Evolutionary conservation across 2,888 invertebrate species (phyloP).

Genomic region (Melieria crassipennis): DNA sequence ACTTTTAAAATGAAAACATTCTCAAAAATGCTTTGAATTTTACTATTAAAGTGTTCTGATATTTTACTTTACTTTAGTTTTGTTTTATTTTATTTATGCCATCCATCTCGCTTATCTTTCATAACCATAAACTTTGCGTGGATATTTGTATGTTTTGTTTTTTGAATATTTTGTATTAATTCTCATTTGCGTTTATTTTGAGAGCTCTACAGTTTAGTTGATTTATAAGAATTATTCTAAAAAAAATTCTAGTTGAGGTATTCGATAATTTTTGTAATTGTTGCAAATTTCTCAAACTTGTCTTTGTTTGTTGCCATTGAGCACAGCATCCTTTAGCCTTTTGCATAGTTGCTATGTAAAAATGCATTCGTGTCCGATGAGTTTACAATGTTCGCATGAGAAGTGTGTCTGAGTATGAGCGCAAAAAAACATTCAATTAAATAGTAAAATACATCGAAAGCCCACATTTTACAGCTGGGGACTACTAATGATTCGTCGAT

Average conservation of each 20-base stretch:
- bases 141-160: conserved; percentile 27
- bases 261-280: conserved; percentile 35
- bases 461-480: neutral
- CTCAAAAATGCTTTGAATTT: conserved; percentile 16
- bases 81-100: neutral
- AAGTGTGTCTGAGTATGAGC: conserved; percentile 6
- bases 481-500: no score
- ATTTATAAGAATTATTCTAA: conserved; percentile 36
- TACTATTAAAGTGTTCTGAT: conserved; percentile 3
- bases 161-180: conserved; percentile 11
- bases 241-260: conserved; percentile 43
- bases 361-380: neutral
- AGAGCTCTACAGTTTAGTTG: conserved; percentile 19
- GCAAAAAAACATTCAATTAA: neutral
- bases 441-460: neutral
- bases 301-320: conserved; percentile 36
- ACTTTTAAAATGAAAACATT: conserved; percentile 32
- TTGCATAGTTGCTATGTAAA: conserved; percentile 28
- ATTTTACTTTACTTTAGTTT: neutral
- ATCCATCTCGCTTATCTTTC: no score
- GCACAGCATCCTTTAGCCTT: conserved; percentile 34
- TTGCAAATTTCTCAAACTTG: conserved; percentile 32
- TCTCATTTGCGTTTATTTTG: conserved; percentile 14
- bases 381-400: conserved; percentile 5
- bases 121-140: neutral